phyloP scores from a whole-genome alignment of 2,888 invertebrate genomes.

The Cephus spinipes region DNA sequence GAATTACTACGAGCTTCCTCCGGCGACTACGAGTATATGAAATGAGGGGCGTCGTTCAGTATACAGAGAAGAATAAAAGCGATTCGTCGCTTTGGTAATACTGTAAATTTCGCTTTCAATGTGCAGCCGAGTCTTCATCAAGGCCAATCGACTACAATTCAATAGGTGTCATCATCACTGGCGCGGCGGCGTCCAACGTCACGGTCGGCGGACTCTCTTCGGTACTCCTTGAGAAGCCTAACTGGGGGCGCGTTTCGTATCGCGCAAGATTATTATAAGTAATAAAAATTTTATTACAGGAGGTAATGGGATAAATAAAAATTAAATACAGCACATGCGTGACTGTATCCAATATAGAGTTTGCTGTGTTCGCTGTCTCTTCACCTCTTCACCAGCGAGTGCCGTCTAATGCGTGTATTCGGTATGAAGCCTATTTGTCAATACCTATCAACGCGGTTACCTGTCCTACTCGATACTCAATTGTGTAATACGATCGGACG shows the following conservation, averaged over 20 bases:
- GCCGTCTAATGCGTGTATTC: background rate
- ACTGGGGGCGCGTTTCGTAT: background rate
- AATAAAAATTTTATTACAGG: background rate
- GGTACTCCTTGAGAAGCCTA: background rate
- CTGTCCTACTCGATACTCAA: background rate
- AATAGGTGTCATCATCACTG: conserved; percentile 33
- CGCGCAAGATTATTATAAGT: background rate
- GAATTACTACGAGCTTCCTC: background rate
- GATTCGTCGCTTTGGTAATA: conserved; percentile 40
- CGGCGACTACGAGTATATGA: background rate
- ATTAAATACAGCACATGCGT: background rate
- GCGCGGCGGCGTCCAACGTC: background rate
- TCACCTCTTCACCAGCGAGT: background rate
- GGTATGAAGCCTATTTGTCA: background rate
- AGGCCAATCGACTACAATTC: conserved; percentile 53
- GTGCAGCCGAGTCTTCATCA: conserved; percentile 45
- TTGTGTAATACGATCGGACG: background rate
- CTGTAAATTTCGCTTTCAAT: conserved; percentile 55
- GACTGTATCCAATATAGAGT: background rate
- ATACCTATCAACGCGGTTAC: background rate
- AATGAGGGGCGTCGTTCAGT: background rate
- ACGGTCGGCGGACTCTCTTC: background rate
- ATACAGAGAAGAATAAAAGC: background rate
- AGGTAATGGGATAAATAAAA: background rate
- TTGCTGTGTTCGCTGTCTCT: background rate